phyloP scores from a whole-genome alignment of 92 coral and sea anemone genomes.

The Desmophyllum pertusum region DNA sequence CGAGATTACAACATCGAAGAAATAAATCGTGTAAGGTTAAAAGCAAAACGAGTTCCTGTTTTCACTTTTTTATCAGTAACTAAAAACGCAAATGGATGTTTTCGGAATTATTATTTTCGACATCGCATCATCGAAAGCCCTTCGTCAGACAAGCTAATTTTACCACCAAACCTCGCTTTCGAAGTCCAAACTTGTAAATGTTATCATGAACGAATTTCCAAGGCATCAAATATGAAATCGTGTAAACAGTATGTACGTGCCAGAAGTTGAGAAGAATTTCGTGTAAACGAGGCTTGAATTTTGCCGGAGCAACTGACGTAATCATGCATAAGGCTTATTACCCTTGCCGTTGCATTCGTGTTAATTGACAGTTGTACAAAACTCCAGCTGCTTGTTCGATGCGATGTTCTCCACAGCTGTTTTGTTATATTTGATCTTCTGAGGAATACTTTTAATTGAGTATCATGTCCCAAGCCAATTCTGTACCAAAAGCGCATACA shows the following conservation, averaged over 20 bases:
- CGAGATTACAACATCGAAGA: neutral
- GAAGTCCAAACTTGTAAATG: no score
- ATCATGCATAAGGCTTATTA: neutral
- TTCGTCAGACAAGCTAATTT: no score
- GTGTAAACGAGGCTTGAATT: no score
- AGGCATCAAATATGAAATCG: no score
- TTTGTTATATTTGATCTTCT: neutral
- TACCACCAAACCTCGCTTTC: no score
- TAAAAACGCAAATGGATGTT: no score
- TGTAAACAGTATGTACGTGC: no score
- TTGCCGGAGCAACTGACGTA: neutral
- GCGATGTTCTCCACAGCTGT: slow-evolving; percentile 28
- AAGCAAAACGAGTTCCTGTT: neutral
- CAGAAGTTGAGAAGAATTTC: no score
- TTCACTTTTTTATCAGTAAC: no score
- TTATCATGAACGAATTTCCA: no score
- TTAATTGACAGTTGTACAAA: slow-evolving; percentile 36
- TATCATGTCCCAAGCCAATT: slow-evolving; percentile 8
- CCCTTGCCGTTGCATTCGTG: slow-evolving; percentile 18
- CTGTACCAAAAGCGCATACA: slow-evolving; percentile 45
- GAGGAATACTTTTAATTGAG: slow-evolving; percentile 15
- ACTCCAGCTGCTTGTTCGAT: slow-evolving; percentile 6
- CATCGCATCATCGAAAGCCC: neutral
- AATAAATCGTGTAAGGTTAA: neutral
- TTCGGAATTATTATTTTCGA: neutral